Conservation (phyloP, 2,113 vertebrate genomes). For the Menidia beryllina region DNA sequence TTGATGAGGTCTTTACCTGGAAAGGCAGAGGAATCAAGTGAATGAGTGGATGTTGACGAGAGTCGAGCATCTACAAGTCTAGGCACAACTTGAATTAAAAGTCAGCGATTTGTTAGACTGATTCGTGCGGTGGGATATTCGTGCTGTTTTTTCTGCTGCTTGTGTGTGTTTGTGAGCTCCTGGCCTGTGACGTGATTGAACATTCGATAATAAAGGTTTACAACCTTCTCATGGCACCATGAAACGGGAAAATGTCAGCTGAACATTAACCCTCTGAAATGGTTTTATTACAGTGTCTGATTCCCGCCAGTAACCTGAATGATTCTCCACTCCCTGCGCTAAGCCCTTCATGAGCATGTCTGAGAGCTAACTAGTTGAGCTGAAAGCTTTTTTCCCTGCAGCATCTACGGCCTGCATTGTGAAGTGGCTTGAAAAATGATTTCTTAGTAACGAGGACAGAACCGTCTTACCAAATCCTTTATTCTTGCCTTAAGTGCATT, state of each 20-base stretch:
- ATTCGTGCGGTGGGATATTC: background rate
- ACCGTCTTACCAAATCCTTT: background rate
- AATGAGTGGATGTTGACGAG: background rate
- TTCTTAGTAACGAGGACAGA: conserved; percentile 28
- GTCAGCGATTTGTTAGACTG: background rate
- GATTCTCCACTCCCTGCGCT: conserved; percentile 13
- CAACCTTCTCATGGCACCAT: background rate
- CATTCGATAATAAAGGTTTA: background rate
- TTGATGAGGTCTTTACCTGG: background rate
- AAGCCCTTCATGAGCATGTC: conserved; percentile 25
- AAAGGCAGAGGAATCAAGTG: background rate
- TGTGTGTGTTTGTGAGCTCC: background rate
- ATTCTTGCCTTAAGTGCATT: too few relatives aligned
- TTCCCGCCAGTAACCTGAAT: conserved; percentile 15
- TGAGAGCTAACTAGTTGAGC: conserved; percentile 42
- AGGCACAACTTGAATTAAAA: background rate
- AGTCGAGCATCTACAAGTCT: background rate
- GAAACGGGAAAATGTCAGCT: background rate
- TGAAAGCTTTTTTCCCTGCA: conserved; percentile 36
- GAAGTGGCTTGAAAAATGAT: conserved; percentile 35
- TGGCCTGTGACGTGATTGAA: background rate
- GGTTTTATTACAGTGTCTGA: conserved; percentile 3
- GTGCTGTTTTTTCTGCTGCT: background rate
- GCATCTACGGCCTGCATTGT: conserved; percentile 29
- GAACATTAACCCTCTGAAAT: background rate